Evolutionary conservation across 2,113 vertebrate species (phyloP).

Genomic region (Pedionomus torquatus): DNA sequence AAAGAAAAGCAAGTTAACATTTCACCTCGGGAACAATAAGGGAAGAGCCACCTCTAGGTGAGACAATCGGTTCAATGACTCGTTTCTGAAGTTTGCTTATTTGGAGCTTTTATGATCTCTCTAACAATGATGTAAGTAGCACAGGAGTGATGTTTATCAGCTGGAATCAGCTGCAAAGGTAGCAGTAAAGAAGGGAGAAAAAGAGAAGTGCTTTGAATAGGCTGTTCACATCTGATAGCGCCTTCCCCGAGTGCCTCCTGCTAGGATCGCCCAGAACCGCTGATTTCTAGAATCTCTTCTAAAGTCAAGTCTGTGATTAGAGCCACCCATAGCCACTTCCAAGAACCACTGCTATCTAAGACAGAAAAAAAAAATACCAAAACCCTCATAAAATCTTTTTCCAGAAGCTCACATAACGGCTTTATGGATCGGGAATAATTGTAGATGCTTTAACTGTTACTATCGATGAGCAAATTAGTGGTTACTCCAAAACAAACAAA

Average conservation of each 20-base stretch:
- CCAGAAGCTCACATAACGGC: neutral
- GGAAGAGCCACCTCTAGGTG: neutral
- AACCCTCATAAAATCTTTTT: neutral
- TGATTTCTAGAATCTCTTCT: neutral
- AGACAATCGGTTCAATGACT: neutral
- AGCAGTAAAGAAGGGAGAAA: neutral
- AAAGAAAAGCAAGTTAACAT: constrained; percentile 19
- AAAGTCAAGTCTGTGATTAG: fast-evolving
- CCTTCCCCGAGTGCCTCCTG: neutral
- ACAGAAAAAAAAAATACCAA: neutral
- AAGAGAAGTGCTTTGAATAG: neutral
- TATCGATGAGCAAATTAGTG: neutral
- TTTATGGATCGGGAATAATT: neutral
- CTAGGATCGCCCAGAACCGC: neutral
- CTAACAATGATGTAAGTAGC: neutral
- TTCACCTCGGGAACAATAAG: neutral
- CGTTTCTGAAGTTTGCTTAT: neutral
- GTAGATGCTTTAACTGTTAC: neutral
- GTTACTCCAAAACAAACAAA: neutral
- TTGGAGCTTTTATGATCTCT: neutral
- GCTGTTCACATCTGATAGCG: neutral
- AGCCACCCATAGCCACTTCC: neutral
- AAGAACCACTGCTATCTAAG: neutral
- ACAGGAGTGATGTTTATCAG: neutral
- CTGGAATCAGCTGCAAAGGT: neutral